Percentiles rank a stretch among this genome's conserved stretches.
phyloP scores from a whole-genome alignment of 2,797 vertebrate species.

The Tangara arthus region DNA sequence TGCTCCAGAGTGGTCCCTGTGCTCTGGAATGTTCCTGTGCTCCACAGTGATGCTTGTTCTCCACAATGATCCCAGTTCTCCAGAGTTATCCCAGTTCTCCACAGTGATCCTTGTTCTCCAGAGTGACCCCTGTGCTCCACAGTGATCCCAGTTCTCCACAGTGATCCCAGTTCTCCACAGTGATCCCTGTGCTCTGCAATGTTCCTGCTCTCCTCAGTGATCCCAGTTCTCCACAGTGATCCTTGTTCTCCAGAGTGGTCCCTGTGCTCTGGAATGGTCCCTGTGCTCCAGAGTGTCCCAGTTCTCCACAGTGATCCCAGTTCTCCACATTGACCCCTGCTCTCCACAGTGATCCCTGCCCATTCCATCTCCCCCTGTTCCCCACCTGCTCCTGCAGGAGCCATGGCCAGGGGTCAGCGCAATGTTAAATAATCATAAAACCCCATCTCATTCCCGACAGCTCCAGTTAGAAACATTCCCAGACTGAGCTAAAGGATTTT shows the following conservation, averaged over 20 bases:
- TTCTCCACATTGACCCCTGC: no score
- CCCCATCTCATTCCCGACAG: not conserved
- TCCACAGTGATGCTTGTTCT: not conserved
- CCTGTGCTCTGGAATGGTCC: no score
- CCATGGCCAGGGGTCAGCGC: accelerated
- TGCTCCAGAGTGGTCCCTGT: no score
- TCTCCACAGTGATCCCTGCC: not conserved
- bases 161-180: not conserved
- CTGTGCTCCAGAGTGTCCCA: no score
- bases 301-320: no score
- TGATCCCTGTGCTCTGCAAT: accelerated
- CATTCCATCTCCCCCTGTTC: not conserved
- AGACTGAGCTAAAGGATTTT: not conserved
- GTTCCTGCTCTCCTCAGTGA: no score
- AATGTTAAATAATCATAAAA: not conserved
- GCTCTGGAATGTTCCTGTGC: no score
- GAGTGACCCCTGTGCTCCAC: no score
- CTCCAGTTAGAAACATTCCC: not conserved
- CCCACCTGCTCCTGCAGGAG: not conserved
- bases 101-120: accelerated
- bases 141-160: accelerated
- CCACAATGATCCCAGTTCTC: no score
- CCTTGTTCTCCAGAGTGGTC: not conserved
- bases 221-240: not conserved
- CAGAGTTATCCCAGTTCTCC: accelerated